Conservation (phyloP, 2,113 vertebrate species). For the Pseudolaguvia tuberculata region DNA sequence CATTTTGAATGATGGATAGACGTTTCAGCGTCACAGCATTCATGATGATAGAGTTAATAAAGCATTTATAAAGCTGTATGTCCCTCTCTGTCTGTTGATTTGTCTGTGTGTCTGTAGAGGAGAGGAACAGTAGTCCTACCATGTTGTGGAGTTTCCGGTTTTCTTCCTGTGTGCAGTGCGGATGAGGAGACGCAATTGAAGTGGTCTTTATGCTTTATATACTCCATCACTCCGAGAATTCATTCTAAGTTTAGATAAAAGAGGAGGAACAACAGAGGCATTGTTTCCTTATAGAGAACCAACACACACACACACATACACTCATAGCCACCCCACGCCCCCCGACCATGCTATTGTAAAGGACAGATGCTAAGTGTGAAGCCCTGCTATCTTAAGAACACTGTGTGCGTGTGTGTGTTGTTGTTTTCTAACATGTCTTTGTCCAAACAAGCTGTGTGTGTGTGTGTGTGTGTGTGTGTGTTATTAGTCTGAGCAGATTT, state of each 20-base stretch:
- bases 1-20: too few species aligned
- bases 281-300: constrained; percentile 53
- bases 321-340: too few species aligned
- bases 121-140: constrained; percentile 47
- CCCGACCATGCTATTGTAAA: constrained; percentile 42
- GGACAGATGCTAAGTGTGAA: constrained; percentile 43
- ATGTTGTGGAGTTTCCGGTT: constrained; percentile 46
- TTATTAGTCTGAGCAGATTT: not conserved
- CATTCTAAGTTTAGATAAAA: constrained; percentile 60
- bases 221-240: constrained; percentile 36
- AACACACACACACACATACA: constrained; percentile 10
- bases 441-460: constrained; percentile 6
- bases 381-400: constrained; percentile 48
- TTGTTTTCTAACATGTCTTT: constrained; percentile 40
- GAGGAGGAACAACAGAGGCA: constrained; percentile 46
- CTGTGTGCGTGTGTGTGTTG: constrained; percentile 20
- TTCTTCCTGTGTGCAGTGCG: constrained; percentile 27
- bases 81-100: not conserved
- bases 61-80: not conserved
- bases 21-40: too few species aligned
- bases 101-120: not conserved
- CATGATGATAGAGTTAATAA: too few species aligned
- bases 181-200: constrained; percentile 41
- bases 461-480: constrained; percentile 16
- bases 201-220: constrained; percentile 50